Percentiles rank a stretch among this genome's conserved stretches.
Conservation (phyloP, 2,113 vertebrate species). For the Percina caprodes region DNA sequence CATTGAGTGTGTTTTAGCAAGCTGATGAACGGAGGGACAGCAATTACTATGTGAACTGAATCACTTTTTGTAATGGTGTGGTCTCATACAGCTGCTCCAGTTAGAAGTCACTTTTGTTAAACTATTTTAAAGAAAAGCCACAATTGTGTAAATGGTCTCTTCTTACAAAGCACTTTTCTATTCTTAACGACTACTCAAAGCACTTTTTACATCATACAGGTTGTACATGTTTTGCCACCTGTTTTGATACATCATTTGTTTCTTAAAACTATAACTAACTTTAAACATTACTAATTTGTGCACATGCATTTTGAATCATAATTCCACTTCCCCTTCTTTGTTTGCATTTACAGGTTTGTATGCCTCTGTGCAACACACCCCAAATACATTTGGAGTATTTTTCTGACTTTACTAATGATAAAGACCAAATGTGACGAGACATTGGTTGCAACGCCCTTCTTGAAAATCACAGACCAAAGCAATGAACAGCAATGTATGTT, state of each 20-base stretch:
- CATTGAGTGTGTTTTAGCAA: slow-evolving; percentile 2
- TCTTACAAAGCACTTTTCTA: too few species aligned
- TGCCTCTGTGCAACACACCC: not conserved
- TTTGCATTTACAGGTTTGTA: not conserved
- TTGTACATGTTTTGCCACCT: too few species aligned
- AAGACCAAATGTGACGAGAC: not conserved
- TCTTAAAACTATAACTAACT: not conserved
- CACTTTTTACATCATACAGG: too few species aligned
- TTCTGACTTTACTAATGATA: not conserved
- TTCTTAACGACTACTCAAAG: too few species aligned
- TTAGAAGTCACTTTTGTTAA: slow-evolving; percentile 14
- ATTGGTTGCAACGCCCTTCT: not conserved
- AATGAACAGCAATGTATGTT: not conserved
- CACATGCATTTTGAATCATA: not conserved
- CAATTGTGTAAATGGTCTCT: not conserved
- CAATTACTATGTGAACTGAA: slow-evolving; percentile 15
- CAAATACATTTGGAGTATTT: not conserved
- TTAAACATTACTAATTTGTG: not conserved
- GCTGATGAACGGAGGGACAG: slow-evolving; percentile 6
- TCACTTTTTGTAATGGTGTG: slow-evolving; percentile 18
- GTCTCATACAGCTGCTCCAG: slow-evolving; percentile 9
- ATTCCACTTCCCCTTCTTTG: not conserved
- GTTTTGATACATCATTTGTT: not conserved
- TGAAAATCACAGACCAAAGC: not conserved
- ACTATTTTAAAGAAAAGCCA: not conserved